Conservation (phyloP, 92 coral and sea anemone species). For the Bergia sp. region DNA sequence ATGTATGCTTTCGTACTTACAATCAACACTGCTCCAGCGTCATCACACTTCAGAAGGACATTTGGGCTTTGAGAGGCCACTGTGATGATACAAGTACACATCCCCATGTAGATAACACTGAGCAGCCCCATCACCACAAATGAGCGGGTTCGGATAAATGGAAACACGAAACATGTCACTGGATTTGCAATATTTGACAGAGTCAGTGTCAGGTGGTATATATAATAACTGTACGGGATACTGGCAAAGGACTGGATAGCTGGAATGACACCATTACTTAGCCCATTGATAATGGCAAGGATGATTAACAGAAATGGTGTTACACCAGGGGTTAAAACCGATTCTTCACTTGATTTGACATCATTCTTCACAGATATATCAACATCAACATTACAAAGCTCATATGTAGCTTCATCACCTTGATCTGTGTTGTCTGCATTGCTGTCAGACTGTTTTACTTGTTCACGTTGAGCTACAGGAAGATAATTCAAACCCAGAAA, state of each 20-base stretch:
- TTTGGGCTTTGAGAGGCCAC: constrained; percentile 87
- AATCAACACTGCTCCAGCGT: constrained; percentile 88
- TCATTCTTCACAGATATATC: not conserved
- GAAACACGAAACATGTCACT: constrained; percentile 84
- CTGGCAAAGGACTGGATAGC: constrained; percentile 93
- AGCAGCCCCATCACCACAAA: constrained; percentile 59
- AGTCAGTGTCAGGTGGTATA: constrained; percentile 86
- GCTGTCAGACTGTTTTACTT: constrained; percentile 50
- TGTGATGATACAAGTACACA: constrained; percentile 81
- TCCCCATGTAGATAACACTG: constrained; percentile 68
- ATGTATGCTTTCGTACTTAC: constrained; percentile 65
- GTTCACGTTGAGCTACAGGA: constrained; percentile 55
- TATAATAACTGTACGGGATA: constrained; percentile 90
- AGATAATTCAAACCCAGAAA: constrained; percentile 78
- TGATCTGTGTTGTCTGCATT: constrained; percentile 3
- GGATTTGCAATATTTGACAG: constrained; percentile 95
- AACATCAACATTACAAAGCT: not conserved
- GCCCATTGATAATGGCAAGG: constrained; percentile 76
- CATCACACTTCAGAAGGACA: constrained; percentile 74
- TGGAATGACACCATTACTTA: constrained; percentile 94
- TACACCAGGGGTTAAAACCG: constrained; percentile 33
- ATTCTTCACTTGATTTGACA: not conserved
- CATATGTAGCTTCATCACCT: constrained; percentile 18
- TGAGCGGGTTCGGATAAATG: constrained; percentile 77
- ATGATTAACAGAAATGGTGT: constrained; percentile 59